Evolutionary conservation across 1,140 invertebrate genomes (phyloP).

Genomic region (Chionoecetes opilio): DNA sequence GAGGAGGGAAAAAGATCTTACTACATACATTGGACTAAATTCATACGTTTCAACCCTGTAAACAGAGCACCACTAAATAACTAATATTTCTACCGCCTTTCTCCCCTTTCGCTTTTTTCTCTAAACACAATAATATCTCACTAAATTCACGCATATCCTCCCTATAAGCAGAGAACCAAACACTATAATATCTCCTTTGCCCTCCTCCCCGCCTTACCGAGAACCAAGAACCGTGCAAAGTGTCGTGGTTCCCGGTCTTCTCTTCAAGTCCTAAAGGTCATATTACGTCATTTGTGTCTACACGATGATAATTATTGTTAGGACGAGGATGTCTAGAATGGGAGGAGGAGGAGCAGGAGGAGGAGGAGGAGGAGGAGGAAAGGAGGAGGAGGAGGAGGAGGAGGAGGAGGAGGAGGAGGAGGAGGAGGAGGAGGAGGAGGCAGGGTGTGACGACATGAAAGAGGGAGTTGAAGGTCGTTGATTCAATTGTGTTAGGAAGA

Average conservation of each 20-base stretch:
- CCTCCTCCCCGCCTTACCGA: background rate
- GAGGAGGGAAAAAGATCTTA: no score
- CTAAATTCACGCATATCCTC: no score
- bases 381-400: background rate
- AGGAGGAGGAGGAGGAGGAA: background rate
- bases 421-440: background rate
- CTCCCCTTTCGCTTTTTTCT: no score
- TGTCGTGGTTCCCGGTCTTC: background rate
- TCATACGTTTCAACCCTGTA: no score
- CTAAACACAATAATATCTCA: no score
- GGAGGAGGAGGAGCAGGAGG: background rate
- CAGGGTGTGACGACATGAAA: background rate
- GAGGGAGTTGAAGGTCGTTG: background rate
- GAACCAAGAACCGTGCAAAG: background rate
- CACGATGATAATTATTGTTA: background rate
- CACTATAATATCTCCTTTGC: no score
- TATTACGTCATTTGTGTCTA: background rate
- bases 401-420: background rate
- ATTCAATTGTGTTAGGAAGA: background rate
- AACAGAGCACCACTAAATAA: no score
- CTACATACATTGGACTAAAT: no score
- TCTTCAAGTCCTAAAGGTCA: background rate
- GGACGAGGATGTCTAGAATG: background rate
- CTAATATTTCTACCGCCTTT: no score
- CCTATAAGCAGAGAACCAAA: no score